Evolutionary conservation across 2,888 invertebrate species (phyloP).

Genomic region (Lobophora halterata): DNA sequence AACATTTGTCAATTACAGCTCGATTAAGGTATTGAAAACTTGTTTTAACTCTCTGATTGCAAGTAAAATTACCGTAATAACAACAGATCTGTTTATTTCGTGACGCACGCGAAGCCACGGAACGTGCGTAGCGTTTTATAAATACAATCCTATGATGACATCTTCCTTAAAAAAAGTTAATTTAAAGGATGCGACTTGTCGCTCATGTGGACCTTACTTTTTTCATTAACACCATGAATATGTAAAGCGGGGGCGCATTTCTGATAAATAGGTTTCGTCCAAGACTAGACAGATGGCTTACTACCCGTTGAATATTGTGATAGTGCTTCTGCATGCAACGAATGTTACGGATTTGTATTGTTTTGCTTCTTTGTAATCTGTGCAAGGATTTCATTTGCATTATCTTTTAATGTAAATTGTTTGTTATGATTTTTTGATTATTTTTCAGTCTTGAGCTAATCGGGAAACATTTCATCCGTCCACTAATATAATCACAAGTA

Average conservation of each 20-base stretch:
- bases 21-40: too few species aligned
- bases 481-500: too few species aligned
- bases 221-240: constrained; percentile 32
- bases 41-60: too few species aligned
- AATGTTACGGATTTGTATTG: not conserved
- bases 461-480: too few species aligned
- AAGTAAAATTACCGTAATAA: constrained; percentile 36
- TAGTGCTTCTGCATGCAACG: constrained; percentile 18
- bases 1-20: constrained; percentile 23
- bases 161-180: not conserved
- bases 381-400: too few species aligned
- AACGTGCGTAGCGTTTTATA: constrained; percentile 8
- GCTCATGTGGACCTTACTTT: constrained; percentile 20
- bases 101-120: constrained; percentile 39
- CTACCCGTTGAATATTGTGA: constrained; percentile 18
- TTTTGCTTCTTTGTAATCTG: too few species aligned
- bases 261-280: constrained; percentile 48
- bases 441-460: too few species aligned
- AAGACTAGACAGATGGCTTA: constrained; percentile 44
- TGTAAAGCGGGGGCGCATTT: constrained; percentile 40
- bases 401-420: too few species aligned
- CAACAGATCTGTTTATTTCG: constrained; percentile 40
- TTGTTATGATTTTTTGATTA: too few species aligned
- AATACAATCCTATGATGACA: not conserved
- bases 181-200: constrained; percentile 12